Base-by-base conservation (phyloP, 2,888 invertebrate species). In the Ypsolopha scabrella region DNA sequence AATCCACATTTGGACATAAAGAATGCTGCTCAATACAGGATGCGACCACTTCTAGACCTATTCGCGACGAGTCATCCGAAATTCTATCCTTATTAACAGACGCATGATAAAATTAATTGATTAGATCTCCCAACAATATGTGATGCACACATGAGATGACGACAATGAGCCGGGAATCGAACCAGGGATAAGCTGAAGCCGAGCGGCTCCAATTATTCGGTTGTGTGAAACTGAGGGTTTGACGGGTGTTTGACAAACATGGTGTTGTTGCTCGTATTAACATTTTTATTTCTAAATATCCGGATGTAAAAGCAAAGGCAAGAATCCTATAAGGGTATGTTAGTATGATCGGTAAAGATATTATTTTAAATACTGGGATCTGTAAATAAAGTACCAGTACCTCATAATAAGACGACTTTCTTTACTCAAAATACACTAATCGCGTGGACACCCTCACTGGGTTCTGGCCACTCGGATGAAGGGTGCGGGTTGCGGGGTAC, bases 71-170 rank as follows among this genome's bases (percentile, higher is more conserved):
- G 54, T 64, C 60, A 60, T 60, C 67, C 70, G 65, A 43, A 49
- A 41, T 61, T 54, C 65, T 60, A 72, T 70, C 68, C 67, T 66
- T 64, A 61, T 64, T 64, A 61, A 60, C 58, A 61, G 65, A 60
- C 60, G 63, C 65, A 67, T 68, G 75, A 78, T 73, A 70, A 72
- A 72, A 72, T 76, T 76, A 76, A 76, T 76, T 75, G 75, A 76
- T 73, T 73, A 71, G 70, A 61, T 63, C 68, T 62, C 60, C 66
- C 4, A 59, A 75, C 72, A 74, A 75, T 65, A 57, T 62, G 51
- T 50, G 55, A 54, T 63, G 57, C 59, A 70, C 70, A 73, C 69
- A 67, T 64, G 73, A 67, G 64, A 56, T 60, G 64, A 58, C 62
- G 60, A 68, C 72, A 71, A 72, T 68, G 60, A 34, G 49, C 54